Percentiles rank a stretch among this genome's conserved stretches.
phyloP scores from a whole-genome alignment of 2,888 invertebrate species.

The Sphecodes monilicornis region DNA sequence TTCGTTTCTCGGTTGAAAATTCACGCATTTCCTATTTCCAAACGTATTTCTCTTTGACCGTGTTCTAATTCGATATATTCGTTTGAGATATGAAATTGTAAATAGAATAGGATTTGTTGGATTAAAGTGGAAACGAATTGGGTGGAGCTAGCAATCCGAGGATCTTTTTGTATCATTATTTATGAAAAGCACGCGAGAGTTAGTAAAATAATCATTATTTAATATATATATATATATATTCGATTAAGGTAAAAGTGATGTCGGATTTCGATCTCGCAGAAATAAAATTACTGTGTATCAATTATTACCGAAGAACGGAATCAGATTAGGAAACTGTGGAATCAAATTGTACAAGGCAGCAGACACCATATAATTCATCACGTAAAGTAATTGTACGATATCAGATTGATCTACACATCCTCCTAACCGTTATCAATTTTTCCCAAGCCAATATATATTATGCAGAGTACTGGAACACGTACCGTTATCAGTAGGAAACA shows the following conservation, averaged over 20 bases:
- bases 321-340: neutral
- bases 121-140: neutral
- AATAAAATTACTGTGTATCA: neutral
- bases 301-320: neutral
- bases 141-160: neutral
- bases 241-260: neutral
- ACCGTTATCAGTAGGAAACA: neutral
- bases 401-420: neutral
- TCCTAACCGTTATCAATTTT: neutral
- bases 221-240: too few relatives aligned
- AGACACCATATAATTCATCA: neutral
- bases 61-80: neutral
- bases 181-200: neutral
- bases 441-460: neutral
- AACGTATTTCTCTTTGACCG: neutral
- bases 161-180: neutral
- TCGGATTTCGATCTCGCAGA: neutral
- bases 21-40: neutral
- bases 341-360: conserved; percentile 1
- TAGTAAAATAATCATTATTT: neutral
- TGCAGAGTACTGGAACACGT: neutral
- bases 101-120: neutral
- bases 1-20: neutral
- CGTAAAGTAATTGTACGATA: neutral
- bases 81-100: neutral